Base-by-base conservation (phyloP, 2,888 invertebrate species). In the Parapristionchus giblindavisi region DNA sequence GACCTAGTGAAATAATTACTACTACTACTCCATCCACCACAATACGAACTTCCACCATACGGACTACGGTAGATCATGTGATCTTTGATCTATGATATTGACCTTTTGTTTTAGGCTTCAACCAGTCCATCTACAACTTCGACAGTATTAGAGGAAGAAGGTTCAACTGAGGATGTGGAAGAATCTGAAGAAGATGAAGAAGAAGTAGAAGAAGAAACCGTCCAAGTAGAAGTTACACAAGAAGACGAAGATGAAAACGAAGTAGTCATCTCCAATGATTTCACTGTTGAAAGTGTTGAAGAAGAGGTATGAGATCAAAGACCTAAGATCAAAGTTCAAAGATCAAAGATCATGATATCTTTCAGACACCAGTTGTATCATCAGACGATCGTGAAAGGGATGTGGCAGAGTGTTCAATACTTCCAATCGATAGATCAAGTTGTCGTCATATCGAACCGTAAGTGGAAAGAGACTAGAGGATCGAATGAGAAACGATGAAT, bases 31-130 rank as follows among this genome's bases (percentile, higher is more conserved):
- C 34, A n/a, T 36, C 6, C 21, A 1, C 34, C 21, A 60, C 60
- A n/a, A 36, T 38, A 36, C 60, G 36, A n/a, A 60, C 60, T 3
- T 36, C 60, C 36, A 60, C 60, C 21, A 11, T 60, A 8, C 17
- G 21, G 17, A 60, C 60, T 60, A 60, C 60, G 60, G 60, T 60
- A 60, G 60, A 29, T n/a, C n/a, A n/a, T n/a, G 29, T 36, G 14
- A 1, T 5, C 6, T 32, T 56, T 32, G 56, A 56, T 56, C 3
- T 32, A 14, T 56, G 56, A 27, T 32, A n/a, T 21, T 14, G 34
- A 60, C 38, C 36, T 34, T 21, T 60, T 21, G 5, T n/a, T 36
- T 60, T 27, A 60, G 60, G 32, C 2, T 5, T 36, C 60, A 36
- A 60, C 36, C 8, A 60, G 36, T 17, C n/a, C 36, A 27, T 38